phyloP scores from a whole-genome alignment of 2,888 invertebrate species.

The Neelides folsomi region DNA sequence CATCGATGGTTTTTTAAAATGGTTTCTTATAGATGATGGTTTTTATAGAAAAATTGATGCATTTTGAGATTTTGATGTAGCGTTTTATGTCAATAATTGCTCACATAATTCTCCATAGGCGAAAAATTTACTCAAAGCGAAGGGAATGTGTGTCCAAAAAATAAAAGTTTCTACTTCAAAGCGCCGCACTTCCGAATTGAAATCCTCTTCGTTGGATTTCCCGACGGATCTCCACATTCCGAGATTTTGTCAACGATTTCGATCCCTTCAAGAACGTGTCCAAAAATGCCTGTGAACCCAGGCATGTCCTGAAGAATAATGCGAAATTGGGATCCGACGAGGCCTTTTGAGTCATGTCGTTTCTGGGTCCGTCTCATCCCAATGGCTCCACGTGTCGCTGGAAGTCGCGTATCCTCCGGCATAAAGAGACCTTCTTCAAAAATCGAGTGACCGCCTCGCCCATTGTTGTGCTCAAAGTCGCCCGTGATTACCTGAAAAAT shows the following conservation, averaged over 20 bases:
- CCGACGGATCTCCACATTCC: conserved; percentile 60
- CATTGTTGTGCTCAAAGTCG: conserved; percentile 67
- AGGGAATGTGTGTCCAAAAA: no score
- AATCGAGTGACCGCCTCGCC: conserved; percentile 62
- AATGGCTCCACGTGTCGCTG: conserved; percentile 60
- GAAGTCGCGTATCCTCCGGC: conserved; percentile 65
- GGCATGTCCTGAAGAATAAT: conserved; percentile 68
- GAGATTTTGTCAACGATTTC: conserved; percentile 65
- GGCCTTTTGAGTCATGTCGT: conserved; percentile 61
- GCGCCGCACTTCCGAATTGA: conserved; percentile 57
- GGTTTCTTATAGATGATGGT: no score
- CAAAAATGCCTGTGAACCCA: conserved; percentile 69
- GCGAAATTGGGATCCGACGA: conserved; percentile 74
- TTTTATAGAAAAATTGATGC: no score
- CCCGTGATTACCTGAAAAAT: conserved; percentile 44
- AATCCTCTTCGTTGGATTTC: conserved; percentile 61
- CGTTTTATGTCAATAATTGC: no score
- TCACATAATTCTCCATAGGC: no score
- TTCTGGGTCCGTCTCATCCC: conserved; percentile 70
- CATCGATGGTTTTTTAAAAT: no score
- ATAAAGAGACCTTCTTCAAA: conserved; percentile 64
- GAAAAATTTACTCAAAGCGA: no score
- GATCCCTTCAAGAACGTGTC: conserved; percentile 63
- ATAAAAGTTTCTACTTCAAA: conserved; percentile 20
- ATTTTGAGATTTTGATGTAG: no score